Base-by-base conservation (phyloP, 1,140 invertebrate genomes). In the Diorhabda sublineata region DNA sequence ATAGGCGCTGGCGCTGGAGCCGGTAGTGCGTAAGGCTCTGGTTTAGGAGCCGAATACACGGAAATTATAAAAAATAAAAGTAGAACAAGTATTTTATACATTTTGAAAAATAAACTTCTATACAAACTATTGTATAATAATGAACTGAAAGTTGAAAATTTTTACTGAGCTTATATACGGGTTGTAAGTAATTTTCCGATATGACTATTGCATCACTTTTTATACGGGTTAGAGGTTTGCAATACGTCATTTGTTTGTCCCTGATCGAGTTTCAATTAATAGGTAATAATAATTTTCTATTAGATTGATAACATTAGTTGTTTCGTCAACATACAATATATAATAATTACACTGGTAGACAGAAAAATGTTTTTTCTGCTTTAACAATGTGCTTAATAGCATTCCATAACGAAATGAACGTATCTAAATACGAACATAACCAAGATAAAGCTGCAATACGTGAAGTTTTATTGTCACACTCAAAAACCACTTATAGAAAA, bases 181-280 rank as follows among this genome's bases (percentile, higher is more conserved):
- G 47, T 52, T 52, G n/a, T 26, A 52, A 52, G n/a, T 4, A 52
- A 52, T 52, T 52, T 52, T 52, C 6, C n/a, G 26, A 26, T 26
- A 26, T n/a, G 47, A 4, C 47, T 4, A 52, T 52, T 52, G 47
- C 6, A 52, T 6, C 47, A 52, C 6, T 52, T 52, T 52, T 52
- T 52, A 52, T 52, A 52, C 47, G 47, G 47, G 47, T 52, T 52
- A 26, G 47, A 52, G 47, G 47, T 52, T 52, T 52, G 47, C n/a
- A 3, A 52, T n/a, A 52, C 26, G 47, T 52, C 47, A 52, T 4
- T 52, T 26, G 26, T 26, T 52, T 52, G 47, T 52, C 47, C 47
- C 47, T 52, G 47, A 52, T 52, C 47, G n/a, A 52, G 3, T n/a
- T 52, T 52, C n/a, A 52, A 52, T 52, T 52, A 52, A 52, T 52